Evolutionary conservation across 2,888 invertebrate genomes (phyloP), one percentile per base, ranked within the genome.

Genomic region (Pristionchus fissidentatus): DNA sequence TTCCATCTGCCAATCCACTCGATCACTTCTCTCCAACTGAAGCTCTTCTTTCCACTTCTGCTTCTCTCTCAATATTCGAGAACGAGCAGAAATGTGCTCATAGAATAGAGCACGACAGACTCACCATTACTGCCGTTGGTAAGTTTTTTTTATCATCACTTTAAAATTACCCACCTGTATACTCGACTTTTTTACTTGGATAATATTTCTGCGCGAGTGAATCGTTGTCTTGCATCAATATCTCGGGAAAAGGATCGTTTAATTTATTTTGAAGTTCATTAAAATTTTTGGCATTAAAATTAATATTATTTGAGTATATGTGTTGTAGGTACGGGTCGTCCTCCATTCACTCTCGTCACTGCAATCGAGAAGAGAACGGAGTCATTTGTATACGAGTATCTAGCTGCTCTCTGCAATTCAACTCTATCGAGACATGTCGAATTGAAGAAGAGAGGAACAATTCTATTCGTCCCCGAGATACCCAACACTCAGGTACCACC

Each of bases 351-450:
- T 29, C 84, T 91, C 29, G 85, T 91, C 15, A 85, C 88, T 35
- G 85, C 91, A 3, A 87, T 92, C 19, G 91, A 91, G 84, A 89
- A 89, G 90, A 88, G 90, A 83, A 91, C 91, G 7, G 90, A 92
- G 82, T 85, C 90, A 10, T 83, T 92, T 60, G 86, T 88, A 22
- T 92, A 91, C 75, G 90, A 91, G 60, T 87, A 87, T 87, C 86
- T 85, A 85, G n/a, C 84, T 81, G 0, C 87, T 83, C 73, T 89
- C 85, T 83, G 82, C n/a, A 62, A 82, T 90, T 88, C 84, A 77
- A 84, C 32, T 70, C 60, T 32, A 15, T 41, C 19, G 4, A 26
- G 46, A 86, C 86, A 29, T 84, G 87, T 15, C 81, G 46, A 52
- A 83, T n/a, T 82, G 73, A 78, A 32, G 73, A 29, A 62, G 52